phyloP scores from a whole-genome alignment of 2,888 invertebrate species.

The Blera fallax region DNA sequence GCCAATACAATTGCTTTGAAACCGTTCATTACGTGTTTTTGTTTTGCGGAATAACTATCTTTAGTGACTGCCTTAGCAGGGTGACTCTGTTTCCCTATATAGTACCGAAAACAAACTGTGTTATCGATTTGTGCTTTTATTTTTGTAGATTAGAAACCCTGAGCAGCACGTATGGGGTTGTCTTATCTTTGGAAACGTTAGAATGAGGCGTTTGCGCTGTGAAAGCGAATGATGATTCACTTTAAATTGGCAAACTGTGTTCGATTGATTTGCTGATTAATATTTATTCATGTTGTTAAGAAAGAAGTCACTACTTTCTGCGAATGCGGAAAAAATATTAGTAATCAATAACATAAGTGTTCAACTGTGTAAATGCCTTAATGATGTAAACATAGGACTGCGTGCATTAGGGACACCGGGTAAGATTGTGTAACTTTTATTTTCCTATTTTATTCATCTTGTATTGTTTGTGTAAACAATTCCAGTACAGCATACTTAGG shows the following conservation, averaged over 20 bases:
- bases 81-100: conserved; percentile 11
- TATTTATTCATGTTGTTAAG: background rate
- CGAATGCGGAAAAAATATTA: background rate
- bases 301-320: background rate
- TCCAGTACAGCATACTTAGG: background rate
- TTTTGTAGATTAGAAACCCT: conserved; percentile 1
- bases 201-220: background rate
- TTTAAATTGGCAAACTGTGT: conserved; percentile 28
- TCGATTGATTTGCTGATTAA: background rate
- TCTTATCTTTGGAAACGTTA: background rate
- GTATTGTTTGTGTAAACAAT: background rate
- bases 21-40: conserved; percentile 19
- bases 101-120: background rate
- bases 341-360: conserved; percentile 20
- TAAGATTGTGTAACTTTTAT: background rate
- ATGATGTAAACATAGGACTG: background rate
- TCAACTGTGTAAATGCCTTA: background rate
- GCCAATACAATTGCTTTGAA: background rate
- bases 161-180: background rate
- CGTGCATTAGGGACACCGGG: too few species aligned
- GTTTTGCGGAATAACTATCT: background rate
- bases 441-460: background rate
- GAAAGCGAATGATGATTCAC: background rate
- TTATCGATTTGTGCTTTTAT: background rate
- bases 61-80: conserved; percentile 2